Conservation (phyloP, 1,140 invertebrate genomes). For the Drosophila gunungcola region DNA sequence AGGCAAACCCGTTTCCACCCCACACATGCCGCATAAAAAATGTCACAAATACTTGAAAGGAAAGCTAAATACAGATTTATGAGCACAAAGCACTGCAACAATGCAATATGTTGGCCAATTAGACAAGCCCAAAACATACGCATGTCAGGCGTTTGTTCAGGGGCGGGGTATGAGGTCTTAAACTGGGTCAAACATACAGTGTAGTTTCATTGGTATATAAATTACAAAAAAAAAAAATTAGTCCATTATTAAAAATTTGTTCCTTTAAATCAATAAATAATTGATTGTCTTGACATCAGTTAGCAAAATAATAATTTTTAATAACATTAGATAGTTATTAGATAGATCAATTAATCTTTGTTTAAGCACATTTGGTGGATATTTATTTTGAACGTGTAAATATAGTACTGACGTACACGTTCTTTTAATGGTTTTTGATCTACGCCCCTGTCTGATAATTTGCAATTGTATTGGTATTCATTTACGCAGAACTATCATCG, state of each 20-base stretch:
- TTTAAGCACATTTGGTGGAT: too few species aligned
- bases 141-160: slow-evolving; percentile 7
- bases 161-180: slow-evolving; percentile 5
- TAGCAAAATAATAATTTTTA: too few species aligned
- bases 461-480: slow-evolving; percentile 29
- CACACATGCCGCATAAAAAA: slow-evolving; percentile 24
- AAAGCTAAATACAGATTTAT: slow-evolving; percentile 65
- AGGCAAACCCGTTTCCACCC: slow-evolving; percentile 38
- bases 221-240: too few species aligned
- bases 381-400: too few species aligned
- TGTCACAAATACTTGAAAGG: slow-evolving; percentile 48
- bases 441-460: background rate
- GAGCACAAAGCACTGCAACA: slow-evolving; percentile 34
- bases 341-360: too few species aligned
- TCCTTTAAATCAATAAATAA: too few species aligned
- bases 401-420: too few species aligned
- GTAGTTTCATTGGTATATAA: too few species aligned
- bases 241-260: too few species aligned
- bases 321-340: too few species aligned
- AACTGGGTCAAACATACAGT: background rate
- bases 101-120: slow-evolving; percentile 59
- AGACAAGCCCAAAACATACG: slow-evolving; percentile 52
- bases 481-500: slow-evolving; percentile 62
- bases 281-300: too few species aligned
- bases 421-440: background rate